Evolutionary conservation across 2,113 vertebrate genomes (phyloP), one percentile per base, ranked within the genome.

Genomic region (Peromyscus polionotus): DNA sequence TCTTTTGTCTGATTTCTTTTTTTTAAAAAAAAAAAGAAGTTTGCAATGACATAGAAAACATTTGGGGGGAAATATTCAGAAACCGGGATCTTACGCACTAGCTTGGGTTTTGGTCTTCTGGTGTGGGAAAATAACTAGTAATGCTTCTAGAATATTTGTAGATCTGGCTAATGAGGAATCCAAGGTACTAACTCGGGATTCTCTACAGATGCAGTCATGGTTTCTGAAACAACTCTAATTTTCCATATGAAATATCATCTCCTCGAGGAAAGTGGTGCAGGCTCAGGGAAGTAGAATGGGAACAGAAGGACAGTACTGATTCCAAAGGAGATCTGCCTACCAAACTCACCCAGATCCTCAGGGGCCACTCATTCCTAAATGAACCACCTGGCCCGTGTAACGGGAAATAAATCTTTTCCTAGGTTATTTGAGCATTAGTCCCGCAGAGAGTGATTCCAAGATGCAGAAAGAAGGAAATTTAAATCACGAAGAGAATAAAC

Each of bases 331-430:
- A 91, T 45, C 77, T 94, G 70, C 68, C 79, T 77, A 59, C 13
- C 83, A 75, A 33, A 92, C 33, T 77, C 63, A n/a, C 19, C 54
- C 81, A 61, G 73, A 70, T 22, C 90, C 80, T 96, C 42, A 73
- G 80, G 1, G 63, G 61, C 83, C 65, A 76, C 90, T 86, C 80
- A 45, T 68, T 95, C 91, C 94, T 83, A 33, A 88, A 70, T 67
- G 93, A 95, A 92, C 92, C 80, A 88, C 65, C 70, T 95, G 80
- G 88, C 89, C 57, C 73, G 59, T 75, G 51, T 75, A 28, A 95
- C 80, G n/a, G 96, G 42, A 97, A 91, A 95, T 81, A 86, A 93
- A 94, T 87, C 96, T n/a, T 81, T 81, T 86, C 77, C 54, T 96
- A 31, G 17, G 57, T 94, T 42, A 19, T 93, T 95, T 67, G 9